A percentile compares a stretch with the other conserved stretches of the same genome.
These are phyloP conservation scores for Apostichopus japonicus DNA, from an alignment of 35 echinoderm and acorn worm species.

Conservation along the genomic window DNA sequence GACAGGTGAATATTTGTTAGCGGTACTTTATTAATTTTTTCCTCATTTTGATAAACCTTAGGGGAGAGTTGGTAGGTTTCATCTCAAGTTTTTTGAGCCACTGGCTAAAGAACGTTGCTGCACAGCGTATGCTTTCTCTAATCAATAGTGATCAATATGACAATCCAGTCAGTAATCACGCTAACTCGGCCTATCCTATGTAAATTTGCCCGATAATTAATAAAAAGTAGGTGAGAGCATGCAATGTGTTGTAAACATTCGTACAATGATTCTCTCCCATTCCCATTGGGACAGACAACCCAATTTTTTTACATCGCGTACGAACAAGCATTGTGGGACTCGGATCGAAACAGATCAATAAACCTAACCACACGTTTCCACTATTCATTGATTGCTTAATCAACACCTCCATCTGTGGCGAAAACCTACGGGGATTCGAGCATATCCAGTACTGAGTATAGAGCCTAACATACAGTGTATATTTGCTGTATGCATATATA, in stretches of 20 bases:
- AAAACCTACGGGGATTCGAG: background rate
- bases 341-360: slow-evolving; percentile 55
- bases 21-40: background rate
- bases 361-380: slow-evolving; percentile 53
- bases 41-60: background rate
- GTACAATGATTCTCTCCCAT: background rate
- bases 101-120: background rate
- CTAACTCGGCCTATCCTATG: slow-evolving; percentile 29
- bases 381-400: slow-evolving; percentile 52
- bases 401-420: slow-evolving; percentile 45
- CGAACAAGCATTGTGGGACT: slow-evolving; percentile 16
- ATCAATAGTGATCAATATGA: slow-evolving; percentile 45
- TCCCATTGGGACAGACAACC: slow-evolving; percentile 36
- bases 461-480: no score
- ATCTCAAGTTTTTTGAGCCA: no score
- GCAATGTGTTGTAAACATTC: slow-evolving; percentile 6
- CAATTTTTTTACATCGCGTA: slow-evolving; percentile 45
- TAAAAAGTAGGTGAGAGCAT: slow-evolving; percentile 13
- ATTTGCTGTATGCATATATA: no score
- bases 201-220: slow-evolving; percentile 56
- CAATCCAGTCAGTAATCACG: slow-evolving; percentile 9
- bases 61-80: background rate
- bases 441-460: no score
- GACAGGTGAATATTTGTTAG: no score
- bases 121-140: background rate